Conservation (phyloP, 1,140 invertebrate species). For the Yoshiicerus persimilis region DNA sequence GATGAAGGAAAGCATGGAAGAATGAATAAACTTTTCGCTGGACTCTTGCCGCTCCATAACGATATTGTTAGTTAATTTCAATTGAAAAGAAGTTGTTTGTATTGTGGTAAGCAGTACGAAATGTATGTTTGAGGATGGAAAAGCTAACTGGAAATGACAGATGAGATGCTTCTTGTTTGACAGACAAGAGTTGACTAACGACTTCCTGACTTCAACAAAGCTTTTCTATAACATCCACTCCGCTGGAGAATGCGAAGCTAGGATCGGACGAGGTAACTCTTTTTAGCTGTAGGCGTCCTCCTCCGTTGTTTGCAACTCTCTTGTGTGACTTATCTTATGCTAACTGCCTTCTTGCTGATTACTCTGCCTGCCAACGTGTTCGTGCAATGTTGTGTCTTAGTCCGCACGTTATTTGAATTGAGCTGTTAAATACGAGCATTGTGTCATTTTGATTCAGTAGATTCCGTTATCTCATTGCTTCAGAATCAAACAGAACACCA, state of each 20-base stretch:
- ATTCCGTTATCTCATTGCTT: too few relatives aligned
- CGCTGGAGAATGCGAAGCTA: not conserved
- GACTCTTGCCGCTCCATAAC: not conserved
- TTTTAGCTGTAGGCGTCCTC: not conserved
- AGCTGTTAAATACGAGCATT: too few relatives aligned
- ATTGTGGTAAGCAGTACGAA: not conserved
- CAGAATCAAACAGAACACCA: not conserved
- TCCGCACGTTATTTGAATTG: too few relatives aligned
- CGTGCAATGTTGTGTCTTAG: too few relatives aligned
- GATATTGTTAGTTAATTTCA: not conserved
- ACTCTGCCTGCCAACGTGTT: too few relatives aligned
- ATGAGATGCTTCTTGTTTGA: not conserved
- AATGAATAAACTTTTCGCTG: conserved; percentile 43
- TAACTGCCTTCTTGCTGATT: too few relatives aligned
- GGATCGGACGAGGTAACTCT: not conserved
- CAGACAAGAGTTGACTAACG: not conserved
- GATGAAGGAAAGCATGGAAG: conserved; percentile 43
- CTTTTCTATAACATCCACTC: not conserved
- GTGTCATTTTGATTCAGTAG: too few relatives aligned
- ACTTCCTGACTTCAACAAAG: not conserved
- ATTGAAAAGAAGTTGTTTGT: not conserved
- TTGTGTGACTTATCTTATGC: not conserved
- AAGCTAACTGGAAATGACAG: not conserved
- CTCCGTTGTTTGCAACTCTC: too few relatives aligned
- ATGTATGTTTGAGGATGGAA: not conserved